Percentiles rank a stretch among this genome's conserved stretches.
Evolutionary conservation across 2,888 invertebrate genomes (phyloP).

Genomic region (Lasius fuliginosus): DNA sequence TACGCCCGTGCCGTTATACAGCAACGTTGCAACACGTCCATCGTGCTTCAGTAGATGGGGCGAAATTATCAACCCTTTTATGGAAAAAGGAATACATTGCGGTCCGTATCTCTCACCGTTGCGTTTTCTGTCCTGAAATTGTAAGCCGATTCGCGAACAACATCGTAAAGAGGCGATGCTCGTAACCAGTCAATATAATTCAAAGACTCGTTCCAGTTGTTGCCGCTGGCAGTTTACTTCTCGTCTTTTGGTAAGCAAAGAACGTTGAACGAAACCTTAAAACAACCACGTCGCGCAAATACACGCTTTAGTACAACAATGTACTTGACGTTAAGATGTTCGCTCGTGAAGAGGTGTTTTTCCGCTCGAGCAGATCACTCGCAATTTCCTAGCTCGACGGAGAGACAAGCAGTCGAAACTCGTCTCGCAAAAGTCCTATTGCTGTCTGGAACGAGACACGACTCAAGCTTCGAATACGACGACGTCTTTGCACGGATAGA

Average conservation of each 20-base stretch:
- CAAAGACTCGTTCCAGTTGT: slow-evolving; percentile 46
- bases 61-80: slow-evolving; percentile 35
- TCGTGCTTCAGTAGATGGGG: slow-evolving; percentile 6
- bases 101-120: not conserved
- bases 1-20: not conserved
- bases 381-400: slow-evolving; percentile 8
- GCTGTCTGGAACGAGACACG: not conserved
- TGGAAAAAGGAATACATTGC: slow-evolving; percentile 1
- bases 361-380: not conserved
- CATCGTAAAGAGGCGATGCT: slow-evolving; percentile 50
- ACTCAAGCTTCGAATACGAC: not conserved
- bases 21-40: not conserved
- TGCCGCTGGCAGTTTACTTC: slow-evolving; percentile 37
- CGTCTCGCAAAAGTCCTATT: slow-evolving; percentile 5
- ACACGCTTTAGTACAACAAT: slow-evolving; percentile 30
- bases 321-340: slow-evolving; percentile 21
- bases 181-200: slow-evolving; percentile 40
- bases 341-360: not conserved
- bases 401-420: slow-evolving; percentile 1
- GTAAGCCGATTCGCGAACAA: slow-evolving; percentile 46
- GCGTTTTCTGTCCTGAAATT: slow-evolving; percentile 22
- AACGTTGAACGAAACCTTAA: slow-evolving; percentile 41
- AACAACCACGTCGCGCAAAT: slow-evolving; percentile 42
- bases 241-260: slow-evolving; percentile 43
- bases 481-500: slow-evolving; percentile 8